Percentiles rank a stretch among this genome's conserved stretches.
phyloP scores from a whole-genome alignment of 2,888 invertebrate species.

The Drosophila nr. fundita region DNA sequence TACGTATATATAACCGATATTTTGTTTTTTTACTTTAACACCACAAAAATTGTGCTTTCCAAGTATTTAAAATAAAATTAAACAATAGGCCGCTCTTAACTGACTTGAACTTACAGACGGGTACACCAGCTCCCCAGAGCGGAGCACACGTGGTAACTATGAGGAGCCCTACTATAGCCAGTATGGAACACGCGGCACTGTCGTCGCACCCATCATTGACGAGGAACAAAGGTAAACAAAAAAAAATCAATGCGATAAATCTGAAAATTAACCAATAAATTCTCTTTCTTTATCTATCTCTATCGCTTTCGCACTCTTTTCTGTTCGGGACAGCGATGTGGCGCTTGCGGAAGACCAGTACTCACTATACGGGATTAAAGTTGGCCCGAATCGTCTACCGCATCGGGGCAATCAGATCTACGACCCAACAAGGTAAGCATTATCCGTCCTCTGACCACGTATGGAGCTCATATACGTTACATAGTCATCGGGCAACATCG shows the following conservation, averaged over 20 bases:
- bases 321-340: slow-evolving; percentile 86
- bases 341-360: slow-evolving; percentile 90
- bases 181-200: slow-evolving; percentile 88
- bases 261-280: neutral
- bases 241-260: neutral
- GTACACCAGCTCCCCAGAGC: slow-evolving; percentile 95
- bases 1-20: slow-evolving; percentile 2
- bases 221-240: slow-evolving; percentile 89
- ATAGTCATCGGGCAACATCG: slow-evolving; percentile 47
- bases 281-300: neutral
- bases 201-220: slow-evolving; percentile 95
- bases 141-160: slow-evolving; percentile 90
- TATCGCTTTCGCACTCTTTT: neutral
- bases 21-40: neutral
- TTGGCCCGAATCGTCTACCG: slow-evolving; percentile 86
- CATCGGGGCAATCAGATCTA: slow-evolving; percentile 85
- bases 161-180: slow-evolving; percentile 95
- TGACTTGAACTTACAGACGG: slow-evolving; percentile 87
- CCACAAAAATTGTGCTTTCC: slow-evolving; percentile 2
- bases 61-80: slow-evolving; percentile 1
- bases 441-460: slow-evolving; percentile 54
- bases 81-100: slow-evolving; percentile 24
- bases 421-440: slow-evolving; percentile 84
- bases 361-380: slow-evolving; percentile 89
- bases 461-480: slow-evolving; percentile 45